These are phyloP conservation scores for Tyria jacobaeae DNA, from an alignment of 2,888 invertebrate genomes.

Conservation along the genomic window DNA sequence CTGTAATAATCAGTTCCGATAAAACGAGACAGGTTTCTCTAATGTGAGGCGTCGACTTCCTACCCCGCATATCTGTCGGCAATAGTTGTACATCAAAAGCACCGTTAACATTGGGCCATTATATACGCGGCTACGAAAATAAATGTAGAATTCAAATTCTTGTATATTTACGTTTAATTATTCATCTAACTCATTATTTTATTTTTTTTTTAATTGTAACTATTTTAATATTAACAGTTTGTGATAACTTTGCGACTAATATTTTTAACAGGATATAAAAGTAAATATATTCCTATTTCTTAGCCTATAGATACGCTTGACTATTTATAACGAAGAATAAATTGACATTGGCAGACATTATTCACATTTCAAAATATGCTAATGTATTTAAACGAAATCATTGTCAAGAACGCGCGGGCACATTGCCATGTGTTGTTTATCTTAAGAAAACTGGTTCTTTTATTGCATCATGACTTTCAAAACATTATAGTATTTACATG, in stretches of 20 bases:
- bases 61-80: slow-evolving; percentile 60
- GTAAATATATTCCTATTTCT: slow-evolving; percentile 22
- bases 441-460: slow-evolving; percentile 10
- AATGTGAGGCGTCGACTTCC: slow-evolving; percentile 54
- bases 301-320: slow-evolving; percentile 31
- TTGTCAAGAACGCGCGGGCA: slow-evolving; percentile 50
- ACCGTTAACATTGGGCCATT: slow-evolving; percentile 59
- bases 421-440: slow-evolving; percentile 42
- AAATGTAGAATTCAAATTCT: neutral
- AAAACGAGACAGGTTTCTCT: slow-evolving; percentile 37
- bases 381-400: slow-evolving; percentile 49
- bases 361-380: slow-evolving; percentile 48
- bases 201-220: neutral
- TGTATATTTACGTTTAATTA: neutral
- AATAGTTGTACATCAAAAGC: slow-evolving; percentile 63
- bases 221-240: neutral
- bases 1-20: slow-evolving; percentile 43
- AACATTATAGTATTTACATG: neutral
- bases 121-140: slow-evolving; percentile 1
- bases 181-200: neutral
- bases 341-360: slow-evolving; percentile 43
- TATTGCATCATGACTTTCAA: slow-evolving; percentile 5
- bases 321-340: slow-evolving; percentile 25
- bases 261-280: slow-evolving; percentile 14
- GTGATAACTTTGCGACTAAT: neutral